Conservation (phyloP, 2,797 vertebrate species). For the Spheniscus humboldti region DNA sequence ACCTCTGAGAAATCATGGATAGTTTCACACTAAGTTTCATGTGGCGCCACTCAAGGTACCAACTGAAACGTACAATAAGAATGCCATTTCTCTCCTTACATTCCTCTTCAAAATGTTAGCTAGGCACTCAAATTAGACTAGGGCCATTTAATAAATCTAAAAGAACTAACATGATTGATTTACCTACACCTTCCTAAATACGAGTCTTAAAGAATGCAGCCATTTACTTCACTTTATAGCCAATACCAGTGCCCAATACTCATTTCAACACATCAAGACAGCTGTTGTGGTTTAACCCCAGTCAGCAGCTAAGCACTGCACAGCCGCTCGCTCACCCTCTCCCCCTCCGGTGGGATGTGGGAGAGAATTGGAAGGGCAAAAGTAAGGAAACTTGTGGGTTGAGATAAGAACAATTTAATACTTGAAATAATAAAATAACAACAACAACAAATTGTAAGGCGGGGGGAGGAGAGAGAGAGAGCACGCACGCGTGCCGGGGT, state of each 20-base stretch:
- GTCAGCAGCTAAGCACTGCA: too few relatives aligned
- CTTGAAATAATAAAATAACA: too few relatives aligned
- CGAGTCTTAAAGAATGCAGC: not conserved
- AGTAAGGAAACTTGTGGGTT: too few relatives aligned
- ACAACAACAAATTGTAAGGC: too few relatives aligned
- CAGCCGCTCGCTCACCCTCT: too few relatives aligned
- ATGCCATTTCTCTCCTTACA: not conserved
- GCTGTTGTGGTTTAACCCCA: too few relatives aligned
- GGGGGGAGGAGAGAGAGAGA: too few relatives aligned
- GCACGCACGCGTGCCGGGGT: too few relatives aligned
- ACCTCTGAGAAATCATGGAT: not conserved
- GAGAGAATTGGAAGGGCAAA: too few relatives aligned
- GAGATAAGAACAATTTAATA: too few relatives aligned
- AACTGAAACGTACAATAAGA: not conserved
- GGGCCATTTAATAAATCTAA: not conserved
- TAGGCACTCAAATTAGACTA: not conserved
- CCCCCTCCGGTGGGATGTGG: too few relatives aligned
- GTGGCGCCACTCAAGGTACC: not conserved
- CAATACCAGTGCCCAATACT: not conserved
- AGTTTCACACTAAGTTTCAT: not conserved
- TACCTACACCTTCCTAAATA: not conserved
- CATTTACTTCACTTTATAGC: not conserved
- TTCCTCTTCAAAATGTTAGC: not conserved
- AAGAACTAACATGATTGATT: not conserved
- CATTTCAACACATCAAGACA: not conserved